A percentile compares a stretch with the other conserved stretches of the same genome.
Evolutionary conservation across 2,888 invertebrate genomes (phyloP).

Genomic region (Ditula angustiorana): DNA sequence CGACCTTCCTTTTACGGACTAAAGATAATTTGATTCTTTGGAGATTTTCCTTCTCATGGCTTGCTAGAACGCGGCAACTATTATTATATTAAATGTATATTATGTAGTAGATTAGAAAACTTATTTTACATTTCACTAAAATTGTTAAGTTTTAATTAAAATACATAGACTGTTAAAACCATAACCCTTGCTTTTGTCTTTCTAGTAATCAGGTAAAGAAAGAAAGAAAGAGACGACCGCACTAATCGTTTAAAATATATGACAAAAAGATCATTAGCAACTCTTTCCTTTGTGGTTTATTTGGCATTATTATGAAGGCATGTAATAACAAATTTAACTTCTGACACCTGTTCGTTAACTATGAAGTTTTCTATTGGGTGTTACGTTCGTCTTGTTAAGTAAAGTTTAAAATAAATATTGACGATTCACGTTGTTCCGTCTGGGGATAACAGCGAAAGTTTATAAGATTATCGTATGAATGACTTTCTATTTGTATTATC

Average conservation of each 20-base stretch:
- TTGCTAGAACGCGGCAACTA: too few relatives aligned
- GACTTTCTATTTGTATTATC: constrained; percentile 34
- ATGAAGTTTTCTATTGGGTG: constrained; percentile 27
- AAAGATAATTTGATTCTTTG: neutral
- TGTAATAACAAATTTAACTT: constrained; percentile 21
- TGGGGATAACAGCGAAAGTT: constrained; percentile 25
- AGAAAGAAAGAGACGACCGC: too few relatives aligned
- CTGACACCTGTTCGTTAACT: constrained; percentile 23
- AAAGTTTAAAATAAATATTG: constrained; percentile 33
- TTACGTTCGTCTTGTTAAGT: constrained; percentile 10
- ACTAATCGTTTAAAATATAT: too few relatives aligned
- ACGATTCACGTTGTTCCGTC: constrained; percentile 16
- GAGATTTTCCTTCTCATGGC: neutral
- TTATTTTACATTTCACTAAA: neutral
- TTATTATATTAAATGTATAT: too few relatives aligned
- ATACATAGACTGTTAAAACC: neutral
- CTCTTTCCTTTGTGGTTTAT: neutral
- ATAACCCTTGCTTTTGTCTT: too few relatives aligned
- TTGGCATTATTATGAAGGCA: neutral
- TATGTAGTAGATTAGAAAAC: neutral
- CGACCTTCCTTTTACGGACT: constrained; percentile 30
- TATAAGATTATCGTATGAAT: constrained; percentile 7
- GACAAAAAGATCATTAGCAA: too few relatives aligned
- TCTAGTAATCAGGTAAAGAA: too few relatives aligned
- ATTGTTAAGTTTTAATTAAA: neutral